Evolutionary conservation across 2,113 vertebrate species (phyloP).

Genomic region (Calyptommatus sinebrachiatus): DNA sequence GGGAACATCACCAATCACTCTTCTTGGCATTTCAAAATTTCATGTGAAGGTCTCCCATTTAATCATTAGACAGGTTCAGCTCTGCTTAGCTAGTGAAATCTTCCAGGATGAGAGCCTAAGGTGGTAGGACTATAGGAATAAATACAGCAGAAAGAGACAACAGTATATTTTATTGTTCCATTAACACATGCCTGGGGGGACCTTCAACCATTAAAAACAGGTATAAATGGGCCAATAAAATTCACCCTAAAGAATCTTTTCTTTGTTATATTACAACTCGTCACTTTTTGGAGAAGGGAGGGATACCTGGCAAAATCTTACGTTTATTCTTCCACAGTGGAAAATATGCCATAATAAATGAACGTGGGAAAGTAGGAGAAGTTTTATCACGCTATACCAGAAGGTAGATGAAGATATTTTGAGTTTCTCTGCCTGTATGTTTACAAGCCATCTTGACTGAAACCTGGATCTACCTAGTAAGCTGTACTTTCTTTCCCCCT

Average conservation of each 20-base stretch:
- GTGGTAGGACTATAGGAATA: constrained; percentile 62
- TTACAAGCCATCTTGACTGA: neutral
- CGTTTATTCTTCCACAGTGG: constrained; percentile 60
- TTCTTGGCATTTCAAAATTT: constrained; percentile 40
- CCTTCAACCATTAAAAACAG: constrained; percentile 65
- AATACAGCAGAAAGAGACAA: constrained; percentile 68
- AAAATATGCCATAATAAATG: constrained; percentile 55
- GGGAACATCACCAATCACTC: constrained; percentile 1
- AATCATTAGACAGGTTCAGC: constrained; percentile 48
- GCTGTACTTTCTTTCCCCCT: constrained; percentile 31
- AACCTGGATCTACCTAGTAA: neutral
- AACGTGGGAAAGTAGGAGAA: neutral
- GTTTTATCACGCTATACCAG: neutral
- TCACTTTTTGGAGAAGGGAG: constrained; percentile 52
- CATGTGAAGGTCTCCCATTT: constrained; percentile 48
- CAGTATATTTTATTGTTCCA: constrained; percentile 70
- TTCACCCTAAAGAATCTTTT: constrained; percentile 66
- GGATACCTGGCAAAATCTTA: constrained; percentile 46
- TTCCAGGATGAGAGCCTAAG: constrained; percentile 46
- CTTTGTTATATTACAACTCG: constrained; percentile 56
- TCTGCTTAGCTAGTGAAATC: constrained; percentile 57
- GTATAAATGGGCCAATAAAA: constrained; percentile 69
- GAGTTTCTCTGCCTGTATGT: neutral
- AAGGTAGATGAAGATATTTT: neutral
- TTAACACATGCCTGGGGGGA: constrained; percentile 67